Conservation (phyloP, 2,797 vertebrate genomes). For the Limnodromus scolopaceus region DNA sequence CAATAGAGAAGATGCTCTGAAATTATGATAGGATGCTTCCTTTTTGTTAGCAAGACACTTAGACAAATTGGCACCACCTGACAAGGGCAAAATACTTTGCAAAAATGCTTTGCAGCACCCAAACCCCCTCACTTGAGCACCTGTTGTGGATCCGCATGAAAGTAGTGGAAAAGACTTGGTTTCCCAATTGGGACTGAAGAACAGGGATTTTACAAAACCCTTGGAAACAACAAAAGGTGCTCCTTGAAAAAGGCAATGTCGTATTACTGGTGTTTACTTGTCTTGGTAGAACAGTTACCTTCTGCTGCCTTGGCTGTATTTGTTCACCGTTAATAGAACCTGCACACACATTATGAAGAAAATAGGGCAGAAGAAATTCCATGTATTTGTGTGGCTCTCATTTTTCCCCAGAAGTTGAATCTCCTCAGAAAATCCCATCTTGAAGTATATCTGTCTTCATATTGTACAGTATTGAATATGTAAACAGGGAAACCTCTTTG, state of each 20-base stretch:
- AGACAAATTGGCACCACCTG: not conserved
- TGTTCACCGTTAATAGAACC: not conserved
- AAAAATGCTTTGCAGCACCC: not conserved
- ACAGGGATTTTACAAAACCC: not conserved
- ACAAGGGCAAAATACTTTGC: not conserved
- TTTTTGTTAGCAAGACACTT: not conserved
- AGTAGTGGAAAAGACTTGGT: not conserved
- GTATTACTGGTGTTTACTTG: not conserved
- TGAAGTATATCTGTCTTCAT: not conserved
- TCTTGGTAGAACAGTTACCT: not conserved
- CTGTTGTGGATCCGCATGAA: not conserved
- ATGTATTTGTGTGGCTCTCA: not conserved
- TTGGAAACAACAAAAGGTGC: not conserved
- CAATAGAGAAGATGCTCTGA: not conserved
- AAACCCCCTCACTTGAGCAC: not conserved
- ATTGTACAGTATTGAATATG: not conserved
- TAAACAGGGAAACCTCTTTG: slow-evolving; percentile 29
- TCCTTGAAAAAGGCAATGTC: not conserved
- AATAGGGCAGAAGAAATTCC: not conserved
- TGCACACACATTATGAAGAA: not conserved
- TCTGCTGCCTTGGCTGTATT: not conserved
- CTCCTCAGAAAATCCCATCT: not conserved
- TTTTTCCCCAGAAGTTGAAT: not conserved
- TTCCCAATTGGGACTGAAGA: not conserved
- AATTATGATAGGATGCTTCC: not conserved